Evolutionary conservation across 1,140 invertebrate species (phyloP), one percentile per base, ranked within the genome.

Genomic region (Heliconius himera): DNA sequence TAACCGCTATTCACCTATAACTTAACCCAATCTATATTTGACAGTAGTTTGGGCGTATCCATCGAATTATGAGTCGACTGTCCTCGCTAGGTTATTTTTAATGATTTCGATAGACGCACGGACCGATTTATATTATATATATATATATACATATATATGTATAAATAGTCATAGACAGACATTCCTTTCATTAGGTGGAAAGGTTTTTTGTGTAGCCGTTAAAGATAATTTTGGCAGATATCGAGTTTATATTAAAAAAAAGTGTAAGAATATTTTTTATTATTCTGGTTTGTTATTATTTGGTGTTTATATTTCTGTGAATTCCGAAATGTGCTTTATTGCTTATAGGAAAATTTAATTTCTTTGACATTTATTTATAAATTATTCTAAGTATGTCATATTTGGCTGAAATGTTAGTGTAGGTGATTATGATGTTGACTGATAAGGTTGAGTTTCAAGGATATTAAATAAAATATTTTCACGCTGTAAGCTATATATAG

Each of bases 1-100:
- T 8, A 60, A 22, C 20, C 60, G 33, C 56, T 79, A 70, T 82
- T 76, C 78, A 20, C 81, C 82, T 70, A 51, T 81, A 22, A 81
- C 81, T 86, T 84, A 74, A 20, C 77, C 86, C 70, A 76, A 26
- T 73, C 81, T 56, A 88, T 83, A 84, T 92, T 91, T 91, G 91
- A 93, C 90, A 89, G 86, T 89, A 91, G 90, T 90, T 90, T 89
- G 89, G 91, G 91, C 85, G 90, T 91, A 91, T 86, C 88, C 91
- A 91, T 91, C 90, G 91, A 91, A 90, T 89, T 86, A 89, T 83
- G 89, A 86, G 82, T 79, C 81, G 78, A 86, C 85, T 91, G 89
- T 91, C 89, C 89, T 89, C 85, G 85, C 79, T 41, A 80, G 82
- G 83, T 89, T 90, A 85, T 83, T 89, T 92, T 91, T 90, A 90